Conservation (phyloP, 2,888 invertebrate species). For the Drosophila cracens region DNA sequence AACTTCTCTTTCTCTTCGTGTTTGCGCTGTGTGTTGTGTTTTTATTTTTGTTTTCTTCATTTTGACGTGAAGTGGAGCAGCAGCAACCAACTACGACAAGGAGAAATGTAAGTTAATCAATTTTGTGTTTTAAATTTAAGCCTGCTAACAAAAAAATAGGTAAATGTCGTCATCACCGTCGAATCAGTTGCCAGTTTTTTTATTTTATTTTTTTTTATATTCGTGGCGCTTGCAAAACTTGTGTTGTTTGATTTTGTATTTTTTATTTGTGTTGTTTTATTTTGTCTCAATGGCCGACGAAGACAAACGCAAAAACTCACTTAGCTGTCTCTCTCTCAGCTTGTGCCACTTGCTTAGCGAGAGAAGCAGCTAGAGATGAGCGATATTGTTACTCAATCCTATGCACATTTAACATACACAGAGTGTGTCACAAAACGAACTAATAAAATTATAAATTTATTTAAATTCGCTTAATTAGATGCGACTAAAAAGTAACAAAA, state of each 20-base stretch:
- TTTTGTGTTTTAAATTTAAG: slow-evolving; percentile 32
- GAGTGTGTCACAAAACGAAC: not conserved
- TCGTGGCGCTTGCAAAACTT: slow-evolving; percentile 59
- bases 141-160: slow-evolving; percentile 31
- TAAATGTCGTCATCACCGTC: slow-evolving; percentile 56
- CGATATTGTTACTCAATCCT: not conserved
- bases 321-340: slow-evolving; percentile 26
- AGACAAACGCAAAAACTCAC: slow-evolving; percentile 38
- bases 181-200: slow-evolving; percentile 38
- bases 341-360: slow-evolving; percentile 42
- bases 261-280: slow-evolving; percentile 55
- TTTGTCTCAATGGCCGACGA: slow-evolving; percentile 65
- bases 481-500: not conserved
- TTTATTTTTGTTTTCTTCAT: slow-evolving; percentile 26
- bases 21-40: slow-evolving; percentile 32
- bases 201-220: slow-evolving; percentile 17
- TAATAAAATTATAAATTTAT: not conserved
- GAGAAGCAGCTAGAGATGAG: slow-evolving; percentile 41
- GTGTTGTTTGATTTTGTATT: slow-evolving; percentile 61
- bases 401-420: slow-evolving; percentile 3
- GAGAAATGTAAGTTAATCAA: slow-evolving; percentile 51
- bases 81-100: slow-evolving; percentile 20
- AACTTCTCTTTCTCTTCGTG: slow-evolving; percentile 39
- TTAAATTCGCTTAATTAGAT: not conserved
- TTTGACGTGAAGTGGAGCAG: slow-evolving; percentile 31